Base-by-base conservation (phyloP, 2,888 invertebrate genomes). In the Leucoptera coffeella region DNA sequence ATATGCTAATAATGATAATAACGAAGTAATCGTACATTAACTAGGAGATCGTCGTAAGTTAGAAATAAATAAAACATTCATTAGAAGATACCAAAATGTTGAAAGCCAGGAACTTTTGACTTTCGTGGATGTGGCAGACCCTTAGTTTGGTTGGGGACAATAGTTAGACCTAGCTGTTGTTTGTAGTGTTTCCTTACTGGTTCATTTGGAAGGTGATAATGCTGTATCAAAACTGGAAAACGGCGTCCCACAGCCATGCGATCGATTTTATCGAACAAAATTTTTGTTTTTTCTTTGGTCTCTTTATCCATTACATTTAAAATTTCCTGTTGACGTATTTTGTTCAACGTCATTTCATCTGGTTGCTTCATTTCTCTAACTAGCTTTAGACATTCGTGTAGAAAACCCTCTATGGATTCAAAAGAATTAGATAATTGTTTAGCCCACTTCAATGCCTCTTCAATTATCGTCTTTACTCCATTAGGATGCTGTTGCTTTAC, bases 401-500 rank as follows among this genome's bases (percentile, higher is more conserved):
- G 41, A 35, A 69, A 69, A 1, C 64, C 56, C 32, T 58, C 60
- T 2, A 67, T 51, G 26, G 51, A 43, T 36, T 64, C 67, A 2
- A n/a, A n/a, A n/a, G 62, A 50, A 37, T 65, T 58, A 28, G 50
- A 54, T 33, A 64, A 28, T 35, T 56, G 61, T 34, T 62, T 64
- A 1, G 62, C 50, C 45, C 48, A 60, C 32, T 62, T 58, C 25
- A 47, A 51, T 8, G 65, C 65, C 37, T 64, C 64, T 33, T 65
- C 69, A 0, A 69, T 62, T 35, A 55, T 48, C 28, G 58, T 51
- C 7, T 60, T 52, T 4, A 69, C 64, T 32, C 67, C 69, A 28
- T 67, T 67, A 1, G 58, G 45, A 28, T 69, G 67, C 3, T 58
- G 58, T 39, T 69, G 69, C 34, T 65, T 65, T 64, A 69, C 65